Evolutionary conservation across 2,888 invertebrate genomes (phyloP), one percentile per base, ranked within the genome.

Genomic region (Scotopteryx bipunctaria): DNA sequence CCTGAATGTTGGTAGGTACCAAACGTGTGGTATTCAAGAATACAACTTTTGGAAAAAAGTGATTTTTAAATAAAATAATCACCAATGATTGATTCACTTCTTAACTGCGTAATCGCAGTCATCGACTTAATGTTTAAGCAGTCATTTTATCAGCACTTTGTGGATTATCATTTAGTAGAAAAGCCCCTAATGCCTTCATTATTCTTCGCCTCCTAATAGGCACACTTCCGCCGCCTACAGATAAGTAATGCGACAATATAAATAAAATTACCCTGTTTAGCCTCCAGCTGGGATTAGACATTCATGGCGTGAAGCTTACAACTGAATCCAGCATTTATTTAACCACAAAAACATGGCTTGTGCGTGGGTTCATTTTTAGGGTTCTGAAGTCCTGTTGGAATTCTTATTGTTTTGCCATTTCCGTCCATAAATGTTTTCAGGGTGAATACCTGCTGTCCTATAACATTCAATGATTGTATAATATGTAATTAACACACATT

Each of bases 221-320:
- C n/a, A 43, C 49, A 32, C 23, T 43, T 31, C 37, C 36, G 35
- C 31, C 21, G n/a, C 33, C 19, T 29, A 38, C 40, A 52, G 45
- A 44, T 54, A 49, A 50, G 44, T 47, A 51, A 16, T 32, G 36
- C 23, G 35, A 48, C 41, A 55, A 45, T 56, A 53, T 54, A 56
- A 60, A 57, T 32, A 50, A 31, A 57, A 55, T 55, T 53, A 55
- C 42, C 55, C 40, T 55, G 49, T 46, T 49, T 19, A 45, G 50
- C 54, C 32, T 32, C 44, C 47, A 16, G 33, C 6, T 19, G 37
- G 21, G 49, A 59, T 57, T 56, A 54, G 42, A 33, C 49, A 59
- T 57, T 61, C 53, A 57, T 38, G 29, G 27, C 14, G 46, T n/a
- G 40, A 53, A 55, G 23, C 33, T 48, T 32, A 48, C 49, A 27